phyloP scores from a whole-genome alignment of 2,797 vertebrate species.

The Gobionotothen gibberifrons region DNA sequence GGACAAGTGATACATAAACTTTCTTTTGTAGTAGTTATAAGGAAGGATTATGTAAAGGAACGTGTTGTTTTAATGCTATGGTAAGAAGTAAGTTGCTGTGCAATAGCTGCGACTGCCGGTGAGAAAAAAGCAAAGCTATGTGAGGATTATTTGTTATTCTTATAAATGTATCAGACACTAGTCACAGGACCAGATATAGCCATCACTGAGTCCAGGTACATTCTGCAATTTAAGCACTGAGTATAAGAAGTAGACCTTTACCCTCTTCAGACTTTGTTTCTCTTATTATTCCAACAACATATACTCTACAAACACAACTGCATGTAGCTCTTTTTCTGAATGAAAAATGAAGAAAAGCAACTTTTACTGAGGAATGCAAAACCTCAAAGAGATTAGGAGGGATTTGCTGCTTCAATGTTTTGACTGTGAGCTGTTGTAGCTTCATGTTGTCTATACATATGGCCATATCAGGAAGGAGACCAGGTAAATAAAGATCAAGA shows the following conservation, averaged over 20 bases:
- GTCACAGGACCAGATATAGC: too few relatives aligned
- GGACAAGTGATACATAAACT: constrained; percentile 39
- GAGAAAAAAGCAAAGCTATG: too few relatives aligned
- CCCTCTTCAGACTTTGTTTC: not conserved
- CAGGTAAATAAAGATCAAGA: not conserved
- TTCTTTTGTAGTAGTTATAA: not conserved
- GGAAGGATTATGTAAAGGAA: not conserved
- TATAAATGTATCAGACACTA: too few relatives aligned
- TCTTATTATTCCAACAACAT: not conserved
- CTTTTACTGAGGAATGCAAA: constrained; percentile 47
- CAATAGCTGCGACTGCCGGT: too few relatives aligned
- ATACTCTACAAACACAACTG: not conserved
- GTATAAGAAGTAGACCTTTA: not conserved
- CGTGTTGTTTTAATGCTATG: not conserved
- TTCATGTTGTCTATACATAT: constrained; percentile 8
- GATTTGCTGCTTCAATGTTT: constrained; percentile 14
- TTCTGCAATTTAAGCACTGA: not conserved
- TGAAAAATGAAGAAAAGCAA: constrained; percentile 37
- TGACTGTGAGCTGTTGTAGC: not conserved
- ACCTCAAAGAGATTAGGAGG: constrained; percentile 35
- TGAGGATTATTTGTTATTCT: too few relatives aligned
- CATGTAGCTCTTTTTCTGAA: constrained; percentile 32
- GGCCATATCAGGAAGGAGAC: not conserved
- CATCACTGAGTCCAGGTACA: too few relatives aligned
- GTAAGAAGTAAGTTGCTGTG: not conserved